A percentile compares a stretch with the other conserved stretches of the same genome.
Evolutionary conservation across 1,140 invertebrate genomes (phyloP).

Genomic region (Lepidurus packardi): DNA sequence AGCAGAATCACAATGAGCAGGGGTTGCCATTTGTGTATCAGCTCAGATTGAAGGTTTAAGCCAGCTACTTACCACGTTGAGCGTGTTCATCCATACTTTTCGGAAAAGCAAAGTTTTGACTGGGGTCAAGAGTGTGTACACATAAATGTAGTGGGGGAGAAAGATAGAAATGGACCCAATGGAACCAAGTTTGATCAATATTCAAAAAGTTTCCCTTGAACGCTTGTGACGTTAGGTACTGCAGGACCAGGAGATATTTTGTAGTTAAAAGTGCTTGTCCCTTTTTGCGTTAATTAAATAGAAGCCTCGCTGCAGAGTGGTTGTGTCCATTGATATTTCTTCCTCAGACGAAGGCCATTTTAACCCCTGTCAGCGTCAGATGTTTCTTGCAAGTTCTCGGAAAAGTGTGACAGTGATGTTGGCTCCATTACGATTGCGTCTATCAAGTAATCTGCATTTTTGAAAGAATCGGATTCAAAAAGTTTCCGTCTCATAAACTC

Average conservation of each 20-base stretch:
- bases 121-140: neutral
- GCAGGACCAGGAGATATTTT: neutral
- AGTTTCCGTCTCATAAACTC: neutral
- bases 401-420: neutral
- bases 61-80: neutral
- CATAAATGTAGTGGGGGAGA: neutral
- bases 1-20: too few species aligned
- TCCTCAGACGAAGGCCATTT: neutral
- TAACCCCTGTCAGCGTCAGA: too few species aligned
- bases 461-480: neutral
- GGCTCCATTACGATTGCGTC: neutral
- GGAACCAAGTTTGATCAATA: neutral
- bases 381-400: too few species aligned
- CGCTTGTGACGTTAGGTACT: neutral
- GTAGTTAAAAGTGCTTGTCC: neutral
- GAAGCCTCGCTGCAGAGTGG: neutral
- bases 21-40: too few species aligned
- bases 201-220: neutral
- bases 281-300: neutral
- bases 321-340: neutral
- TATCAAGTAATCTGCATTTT: neutral
- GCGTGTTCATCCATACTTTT: neutral
- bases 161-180: slow-evolving; percentile 1
- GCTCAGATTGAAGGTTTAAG: too few species aligned
- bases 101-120: neutral